Evolutionary conservation across 2,797 vertebrate genomes (phyloP).

Genomic region (Lepilemur ruficaudatus): DNA sequence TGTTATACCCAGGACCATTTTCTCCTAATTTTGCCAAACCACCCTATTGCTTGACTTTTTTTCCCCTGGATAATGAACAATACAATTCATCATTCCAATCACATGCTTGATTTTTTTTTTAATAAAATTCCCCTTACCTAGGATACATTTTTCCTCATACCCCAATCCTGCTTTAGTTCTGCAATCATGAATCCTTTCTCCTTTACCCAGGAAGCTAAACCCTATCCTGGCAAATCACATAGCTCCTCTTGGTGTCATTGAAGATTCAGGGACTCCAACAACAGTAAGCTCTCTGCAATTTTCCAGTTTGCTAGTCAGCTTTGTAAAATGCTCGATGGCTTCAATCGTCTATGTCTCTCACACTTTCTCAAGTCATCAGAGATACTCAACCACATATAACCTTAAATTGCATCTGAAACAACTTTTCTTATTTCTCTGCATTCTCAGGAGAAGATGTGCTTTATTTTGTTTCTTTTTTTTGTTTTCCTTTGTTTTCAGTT

Average conservation of each 20-base stretch:
- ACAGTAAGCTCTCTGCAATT: neutral
- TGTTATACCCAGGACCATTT: neutral
- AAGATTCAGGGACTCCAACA: neutral
- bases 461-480: neutral
- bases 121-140: neutral
- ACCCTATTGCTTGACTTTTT: neutral
- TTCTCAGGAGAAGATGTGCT: neutral
- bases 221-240: neutral
- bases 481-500: neutral
- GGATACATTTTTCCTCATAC: neutral
- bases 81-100: neutral
- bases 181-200: neutral
- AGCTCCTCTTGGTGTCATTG: rapidly evolving
- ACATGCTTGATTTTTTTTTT: neutral
- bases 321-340: neutral
- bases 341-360: neutral
- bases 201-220: neutral
- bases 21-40: neutral
- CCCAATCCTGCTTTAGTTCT: neutral
- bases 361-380: neutral
- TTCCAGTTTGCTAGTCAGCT: neutral
- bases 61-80: neutral
- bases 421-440: neutral
- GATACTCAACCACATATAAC: neutral
- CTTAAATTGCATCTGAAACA: neutral